A percentile compares a stretch with the other conserved stretches of the same genome.
These are phyloP conservation scores for Meteorus sp. DNA, from an alignment of 1,140 invertebrate genomes.

Conservation along the genomic window DNA sequence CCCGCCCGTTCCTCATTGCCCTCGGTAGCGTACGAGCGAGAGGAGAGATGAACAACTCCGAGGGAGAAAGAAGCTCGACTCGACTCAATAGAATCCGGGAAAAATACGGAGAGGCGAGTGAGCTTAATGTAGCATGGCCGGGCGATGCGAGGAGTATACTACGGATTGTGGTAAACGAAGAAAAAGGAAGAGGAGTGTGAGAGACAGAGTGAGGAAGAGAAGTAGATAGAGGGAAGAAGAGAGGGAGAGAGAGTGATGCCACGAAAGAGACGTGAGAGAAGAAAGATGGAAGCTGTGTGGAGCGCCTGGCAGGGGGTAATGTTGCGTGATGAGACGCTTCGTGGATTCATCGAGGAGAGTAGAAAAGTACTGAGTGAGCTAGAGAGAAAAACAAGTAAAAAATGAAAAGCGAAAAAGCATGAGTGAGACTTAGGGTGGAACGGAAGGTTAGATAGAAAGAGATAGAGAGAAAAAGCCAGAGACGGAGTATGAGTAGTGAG, in stretches of 20 bases:
- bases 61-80: constrained; percentile 16
- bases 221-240: no score
- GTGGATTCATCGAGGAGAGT: constrained; percentile 52
- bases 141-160: constrained; percentile 34
- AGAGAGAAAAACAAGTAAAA: constrained; percentile 28
- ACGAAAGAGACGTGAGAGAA: no score
- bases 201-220: constrained; percentile 5
- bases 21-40: no score
- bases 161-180: constrained; percentile 21
- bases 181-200: constrained; percentile 23
- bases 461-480: no score
- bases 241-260: no score
- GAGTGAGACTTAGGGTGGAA: no score
- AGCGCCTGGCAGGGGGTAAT: constrained; percentile 45
- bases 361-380: constrained; percentile 18
- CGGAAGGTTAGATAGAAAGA: no score
- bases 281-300: constrained; percentile 27
- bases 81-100: constrained; percentile 37
- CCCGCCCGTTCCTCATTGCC: no score
- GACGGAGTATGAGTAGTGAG: no score
- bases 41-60: constrained; percentile 13
- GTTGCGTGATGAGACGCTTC: constrained; percentile 59
- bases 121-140: constrained; percentile 52
- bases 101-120: constrained; percentile 45
- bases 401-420: no score